Evolutionary conservation across 1,140 invertebrate genomes (phyloP).

Genomic region (Dendrolimus punctatus): DNA sequence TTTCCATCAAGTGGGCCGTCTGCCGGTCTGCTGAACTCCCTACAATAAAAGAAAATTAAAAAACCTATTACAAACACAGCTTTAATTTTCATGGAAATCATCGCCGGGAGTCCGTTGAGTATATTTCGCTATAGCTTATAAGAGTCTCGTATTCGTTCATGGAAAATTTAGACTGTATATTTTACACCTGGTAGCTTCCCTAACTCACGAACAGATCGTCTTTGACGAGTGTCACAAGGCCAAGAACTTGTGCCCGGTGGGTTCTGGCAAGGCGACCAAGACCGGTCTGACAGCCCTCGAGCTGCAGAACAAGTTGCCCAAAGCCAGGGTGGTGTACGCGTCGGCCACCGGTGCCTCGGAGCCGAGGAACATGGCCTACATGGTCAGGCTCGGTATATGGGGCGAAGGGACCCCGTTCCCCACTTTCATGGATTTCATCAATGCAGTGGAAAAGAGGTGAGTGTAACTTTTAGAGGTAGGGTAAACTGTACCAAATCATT

Average conservation of each 20-base stretch:
- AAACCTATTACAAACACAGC: too few species aligned
- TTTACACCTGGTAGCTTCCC: conserved; percentile 50
- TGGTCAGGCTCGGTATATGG: conserved; percentile 98
- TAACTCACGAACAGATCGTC: conserved; percentile 77
- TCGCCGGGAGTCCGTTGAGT: too few species aligned
- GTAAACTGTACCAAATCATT: too few species aligned
- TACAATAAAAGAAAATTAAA: too few species aligned
- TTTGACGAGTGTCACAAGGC: conserved; percentile 99
- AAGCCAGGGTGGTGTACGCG: conserved; percentile 97
- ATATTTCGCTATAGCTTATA: too few species aligned
- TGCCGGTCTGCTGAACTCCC: too few species aligned
- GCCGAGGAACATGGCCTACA: conserved; percentile 99
- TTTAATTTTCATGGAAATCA: too few species aligned
- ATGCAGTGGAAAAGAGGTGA: conserved; percentile 94
- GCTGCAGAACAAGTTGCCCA: conserved; percentile 94
- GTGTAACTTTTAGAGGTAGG: conserved; percentile 70
- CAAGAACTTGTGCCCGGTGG: conserved; percentile 99
- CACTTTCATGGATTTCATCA: conserved; percentile 96
- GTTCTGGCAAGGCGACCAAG: conserved; percentile 95
- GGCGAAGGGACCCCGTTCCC: conserved; percentile 95
- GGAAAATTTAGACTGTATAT: too few species aligned
- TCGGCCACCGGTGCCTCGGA: conserved; percentile 98
- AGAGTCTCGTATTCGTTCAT: too few species aligned
- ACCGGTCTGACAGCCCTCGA: conserved; percentile 89
- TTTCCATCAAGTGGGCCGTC: too few species aligned